phyloP scores from a whole-genome alignment of 2,888 invertebrate species.

The Drosophila nigricruria region DNA sequence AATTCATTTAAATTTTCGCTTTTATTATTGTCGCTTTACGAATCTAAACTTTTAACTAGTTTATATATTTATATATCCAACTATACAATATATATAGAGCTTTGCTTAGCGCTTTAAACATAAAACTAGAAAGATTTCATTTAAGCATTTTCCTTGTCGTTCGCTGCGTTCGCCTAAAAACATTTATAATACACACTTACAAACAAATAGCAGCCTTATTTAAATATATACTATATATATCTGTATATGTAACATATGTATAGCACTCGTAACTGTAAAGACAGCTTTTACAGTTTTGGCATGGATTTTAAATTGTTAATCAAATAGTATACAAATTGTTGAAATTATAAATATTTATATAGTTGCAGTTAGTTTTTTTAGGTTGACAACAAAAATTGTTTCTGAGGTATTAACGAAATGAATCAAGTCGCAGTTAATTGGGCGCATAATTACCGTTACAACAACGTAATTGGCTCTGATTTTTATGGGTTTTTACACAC shows the following conservation, averaged over 20 bases:
- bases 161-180: constrained; percentile 54
- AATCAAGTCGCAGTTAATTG: constrained; percentile 57
- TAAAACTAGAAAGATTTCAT: constrained; percentile 53
- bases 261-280: constrained; percentile 57
- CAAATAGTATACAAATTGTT: constrained; percentile 32
- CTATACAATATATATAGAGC: constrained; percentile 70
- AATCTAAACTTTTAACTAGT: constrained; percentile 77
- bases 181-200: constrained; percentile 71
- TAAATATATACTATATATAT: constrained; percentile 27
- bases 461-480: constrained; percentile 48
- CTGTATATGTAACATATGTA: constrained; percentile 53
- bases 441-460: constrained; percentile 46
- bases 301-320: constrained; percentile 37
- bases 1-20: constrained; percentile 66
- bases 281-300: constrained; percentile 55
- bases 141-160: constrained; percentile 47
- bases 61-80: constrained; percentile 58
- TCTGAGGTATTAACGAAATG: constrained; percentile 64
- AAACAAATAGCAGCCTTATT: constrained; percentile 57
- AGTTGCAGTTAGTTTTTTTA: neutral
- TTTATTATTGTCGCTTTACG: constrained; percentile 80
- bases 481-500: constrained; percentile 30
- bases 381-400: constrained; percentile 18
- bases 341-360: constrained; percentile 19
- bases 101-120: constrained; percentile 57